Evolutionary conservation across 2,888 invertebrate genomes (phyloP).

Genomic region (Odontomyia ornata): DNA sequence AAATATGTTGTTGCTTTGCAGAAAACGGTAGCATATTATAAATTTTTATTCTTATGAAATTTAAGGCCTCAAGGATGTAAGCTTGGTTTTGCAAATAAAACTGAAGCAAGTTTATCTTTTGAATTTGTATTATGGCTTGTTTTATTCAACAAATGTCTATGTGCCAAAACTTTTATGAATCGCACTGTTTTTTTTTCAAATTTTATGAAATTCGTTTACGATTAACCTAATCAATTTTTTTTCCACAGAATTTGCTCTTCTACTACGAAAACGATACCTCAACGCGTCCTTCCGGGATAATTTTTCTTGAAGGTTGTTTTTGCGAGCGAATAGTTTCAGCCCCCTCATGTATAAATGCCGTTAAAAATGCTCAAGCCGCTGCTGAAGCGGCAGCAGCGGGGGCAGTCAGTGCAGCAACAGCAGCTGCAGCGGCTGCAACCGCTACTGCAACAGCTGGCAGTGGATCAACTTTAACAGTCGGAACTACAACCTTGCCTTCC

Average conservation of each 20-base stretch:
- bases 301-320: slow-evolving; percentile 89
- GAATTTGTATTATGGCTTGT: too few species aligned
- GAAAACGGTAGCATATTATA: too few species aligned
- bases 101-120: too few species aligned
- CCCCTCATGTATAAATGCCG: slow-evolving; percentile 53
- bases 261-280: slow-evolving; percentile 89
- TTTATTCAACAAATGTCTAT: too few species aligned
- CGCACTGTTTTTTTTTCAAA: too few species aligned
- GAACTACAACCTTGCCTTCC: slow-evolving; percentile 11
- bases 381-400: slow-evolving; percentile 33
- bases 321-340: slow-evolving; percentile 79
- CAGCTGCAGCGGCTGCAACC: not conserved
- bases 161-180: too few species aligned
- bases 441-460: not conserved
- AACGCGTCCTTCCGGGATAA: slow-evolving; percentile 81
- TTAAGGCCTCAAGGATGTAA: too few species aligned
- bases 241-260: slow-evolving; percentile 83
- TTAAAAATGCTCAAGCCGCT: slow-evolving; percentile 46
- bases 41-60: too few species aligned
- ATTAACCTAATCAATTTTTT: slow-evolving; percentile 55
- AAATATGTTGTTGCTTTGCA: too few species aligned
- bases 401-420: slow-evolving; percentile 9
- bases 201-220: too few species aligned
- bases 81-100: too few species aligned
- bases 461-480: not conserved